Evolutionary conservation across 2,113 vertebrate genomes (phyloP).

Genomic region (Pterocles orientalis): DNA sequence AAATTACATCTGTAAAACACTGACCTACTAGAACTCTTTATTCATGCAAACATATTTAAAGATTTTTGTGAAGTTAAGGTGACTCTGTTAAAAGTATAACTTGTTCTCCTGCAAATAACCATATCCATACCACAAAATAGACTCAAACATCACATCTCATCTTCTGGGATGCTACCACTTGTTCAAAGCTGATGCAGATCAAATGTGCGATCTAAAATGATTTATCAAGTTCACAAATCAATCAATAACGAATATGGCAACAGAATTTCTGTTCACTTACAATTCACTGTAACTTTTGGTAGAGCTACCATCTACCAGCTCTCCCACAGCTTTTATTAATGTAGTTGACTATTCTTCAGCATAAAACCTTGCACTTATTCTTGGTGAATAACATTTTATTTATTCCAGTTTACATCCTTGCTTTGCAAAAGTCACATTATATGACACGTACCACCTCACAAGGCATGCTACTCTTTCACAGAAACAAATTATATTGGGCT

Average conservation of each 20-base stretch:
- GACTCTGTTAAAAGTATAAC: not conserved
- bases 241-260: not conserved
- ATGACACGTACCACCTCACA: not conserved
- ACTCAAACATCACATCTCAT: not conserved
- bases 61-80: not conserved
- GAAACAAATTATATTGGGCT: not conserved
- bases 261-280: not conserved
- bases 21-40: not conserved
- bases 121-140: not conserved
- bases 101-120: not conserved
- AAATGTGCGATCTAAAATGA: not conserved
- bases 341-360: not conserved
- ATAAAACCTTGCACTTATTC: not conserved
- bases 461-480: not conserved
- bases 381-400: not conserved
- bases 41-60: slow-evolving; percentile 7
- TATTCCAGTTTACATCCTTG: not conserved
- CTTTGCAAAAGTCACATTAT: not conserved
- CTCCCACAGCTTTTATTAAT: not conserved
- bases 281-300: not conserved
- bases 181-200: not conserved
- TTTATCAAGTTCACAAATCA: slow-evolving; percentile 19
- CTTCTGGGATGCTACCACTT: not conserved
- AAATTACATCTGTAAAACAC: not conserved
- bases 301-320: not conserved